These are phyloP conservation scores for Gambusia holbrooki DNA, from an alignment of 2,113 vertebrate genomes.

Conservation along the genomic window DNA sequence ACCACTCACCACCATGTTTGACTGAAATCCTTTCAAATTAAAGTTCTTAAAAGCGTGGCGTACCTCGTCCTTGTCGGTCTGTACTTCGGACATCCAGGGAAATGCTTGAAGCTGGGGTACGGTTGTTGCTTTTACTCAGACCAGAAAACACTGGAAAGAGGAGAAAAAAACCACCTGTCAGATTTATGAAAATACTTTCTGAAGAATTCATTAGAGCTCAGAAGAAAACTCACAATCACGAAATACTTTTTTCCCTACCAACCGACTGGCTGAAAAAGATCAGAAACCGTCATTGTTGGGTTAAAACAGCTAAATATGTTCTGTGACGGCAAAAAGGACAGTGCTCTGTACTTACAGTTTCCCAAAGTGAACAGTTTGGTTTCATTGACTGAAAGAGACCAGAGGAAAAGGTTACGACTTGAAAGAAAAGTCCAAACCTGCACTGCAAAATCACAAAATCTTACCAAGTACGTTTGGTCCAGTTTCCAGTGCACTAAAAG, in stretches of 20 bases:
- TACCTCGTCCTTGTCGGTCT: conserved; percentile 67
- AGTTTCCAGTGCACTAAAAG: too few species aligned
- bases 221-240: conserved; percentile 71
- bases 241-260: conserved; percentile 51
- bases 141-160: conserved; percentile 70
- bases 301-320: neutral
- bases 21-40: neutral
- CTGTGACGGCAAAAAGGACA: neutral
- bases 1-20: neutral
- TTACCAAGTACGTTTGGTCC: too few species aligned
- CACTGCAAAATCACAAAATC: too few species aligned
- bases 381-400: conserved; percentile 71
- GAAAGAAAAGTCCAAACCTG: neutral
- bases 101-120: conserved; percentile 48
- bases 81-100: conserved; percentile 54
- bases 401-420: neutral
- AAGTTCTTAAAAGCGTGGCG: neutral
- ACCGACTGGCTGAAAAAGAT: conserved; percentile 39
- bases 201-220: neutral
- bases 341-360: conserved; percentile 58
- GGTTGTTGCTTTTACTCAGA: conserved; percentile 54
- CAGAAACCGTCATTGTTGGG: neutral
- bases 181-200: neutral
- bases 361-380: conserved; percentile 68
- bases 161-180: neutral